Evolutionary conservation across 64 coral and sea anemone species (phyloP).

Genomic region (Stichodactyla mertensii): DNA sequence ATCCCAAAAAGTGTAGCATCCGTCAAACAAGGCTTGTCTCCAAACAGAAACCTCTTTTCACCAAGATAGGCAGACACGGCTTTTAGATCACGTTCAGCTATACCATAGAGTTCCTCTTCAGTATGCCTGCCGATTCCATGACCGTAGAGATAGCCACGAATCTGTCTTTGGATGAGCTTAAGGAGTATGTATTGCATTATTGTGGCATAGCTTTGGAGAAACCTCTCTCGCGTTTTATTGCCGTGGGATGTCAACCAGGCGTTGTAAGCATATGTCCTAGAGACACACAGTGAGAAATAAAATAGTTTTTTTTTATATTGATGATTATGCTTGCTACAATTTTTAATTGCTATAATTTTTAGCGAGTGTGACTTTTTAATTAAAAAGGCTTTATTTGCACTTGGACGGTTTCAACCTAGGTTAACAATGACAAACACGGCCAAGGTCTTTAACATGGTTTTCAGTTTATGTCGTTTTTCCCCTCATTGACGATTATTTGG

Average conservation of each 20-base stretch:
- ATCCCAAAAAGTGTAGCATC: constrained; percentile 36
- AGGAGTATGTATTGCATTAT: not conserved
- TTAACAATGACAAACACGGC: too few species aligned
- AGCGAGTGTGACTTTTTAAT: too few species aligned
- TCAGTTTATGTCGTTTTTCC: too few species aligned
- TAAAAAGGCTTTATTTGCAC: too few species aligned
- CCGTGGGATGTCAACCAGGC: not conserved
- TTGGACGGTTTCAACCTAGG: too few species aligned
- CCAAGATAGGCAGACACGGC: constrained; percentile 36
- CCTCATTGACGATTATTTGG: too few species aligned
- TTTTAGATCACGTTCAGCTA: constrained; percentile 38
- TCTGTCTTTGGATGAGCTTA: not conserved
- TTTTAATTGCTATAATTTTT: too few species aligned
- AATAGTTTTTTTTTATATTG: too few species aligned
- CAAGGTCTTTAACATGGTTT: too few species aligned
- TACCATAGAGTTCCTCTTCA: constrained; percentile 21
- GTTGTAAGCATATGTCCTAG: constrained; percentile 13
- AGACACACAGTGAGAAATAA: not conserved
- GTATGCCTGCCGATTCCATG: constrained; percentile 45
- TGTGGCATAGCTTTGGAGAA: not conserved
- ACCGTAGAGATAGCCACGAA: not conserved
- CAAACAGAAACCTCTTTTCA: constrained; percentile 41
- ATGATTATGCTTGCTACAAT: too few species aligned
- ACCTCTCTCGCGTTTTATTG: not conserved
- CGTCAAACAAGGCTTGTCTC: constrained; percentile 44